A percentile compares a stretch with the other conserved stretches of the same genome.
phyloP scores from a whole-genome alignment of 2,888 invertebrate species.

The Polydrusus tereticollis region DNA sequence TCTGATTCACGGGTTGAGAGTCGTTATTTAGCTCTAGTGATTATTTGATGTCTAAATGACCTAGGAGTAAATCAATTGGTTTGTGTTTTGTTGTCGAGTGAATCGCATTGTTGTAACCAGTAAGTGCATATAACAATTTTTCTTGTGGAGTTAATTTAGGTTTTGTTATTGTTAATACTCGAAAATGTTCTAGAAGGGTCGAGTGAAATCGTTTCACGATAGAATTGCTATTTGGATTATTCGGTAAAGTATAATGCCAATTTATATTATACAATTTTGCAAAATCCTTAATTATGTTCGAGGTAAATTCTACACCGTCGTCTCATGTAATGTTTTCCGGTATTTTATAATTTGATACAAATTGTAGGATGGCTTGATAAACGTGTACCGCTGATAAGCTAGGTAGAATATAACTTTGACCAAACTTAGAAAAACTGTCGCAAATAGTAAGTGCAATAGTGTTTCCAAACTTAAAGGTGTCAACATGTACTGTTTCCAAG shows the following conservation, averaged over 20 bases:
- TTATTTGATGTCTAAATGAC: not conserved
- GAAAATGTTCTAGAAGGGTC: not conserved
- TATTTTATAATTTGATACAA: constrained; percentile 3
- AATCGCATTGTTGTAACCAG: constrained; percentile 1
- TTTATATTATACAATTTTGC: constrained; percentile 24
- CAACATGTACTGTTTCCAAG: too few relatives aligned
- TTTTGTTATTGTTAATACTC: not conserved
- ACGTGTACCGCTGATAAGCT: constrained; percentile 26
- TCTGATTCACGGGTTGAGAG: too few relatives aligned
- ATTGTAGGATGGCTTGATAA: constrained; percentile 9
- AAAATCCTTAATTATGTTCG: constrained; percentile 12
- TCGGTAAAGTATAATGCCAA: not conserved
- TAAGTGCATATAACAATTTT: not conserved
- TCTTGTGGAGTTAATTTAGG: constrained; percentile 9
- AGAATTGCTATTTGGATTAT: constrained; percentile 5
- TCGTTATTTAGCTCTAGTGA: not conserved
- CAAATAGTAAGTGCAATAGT: constrained; percentile 24
- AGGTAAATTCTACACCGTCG: constrained; percentile 29
- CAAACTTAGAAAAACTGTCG: not conserved
- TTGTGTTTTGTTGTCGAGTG: constrained; percentile 5
- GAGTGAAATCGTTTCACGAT: constrained; percentile 8
- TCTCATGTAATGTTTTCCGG: constrained; percentile 30
- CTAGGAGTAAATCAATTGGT: constrained; percentile 6
- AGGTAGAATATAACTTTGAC: constrained; percentile 21
- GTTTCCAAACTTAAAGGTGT: not conserved